Base-by-base conservation (phyloP, 2,113 vertebrate genomes). In the Thamnophis sirtalis region DNA sequence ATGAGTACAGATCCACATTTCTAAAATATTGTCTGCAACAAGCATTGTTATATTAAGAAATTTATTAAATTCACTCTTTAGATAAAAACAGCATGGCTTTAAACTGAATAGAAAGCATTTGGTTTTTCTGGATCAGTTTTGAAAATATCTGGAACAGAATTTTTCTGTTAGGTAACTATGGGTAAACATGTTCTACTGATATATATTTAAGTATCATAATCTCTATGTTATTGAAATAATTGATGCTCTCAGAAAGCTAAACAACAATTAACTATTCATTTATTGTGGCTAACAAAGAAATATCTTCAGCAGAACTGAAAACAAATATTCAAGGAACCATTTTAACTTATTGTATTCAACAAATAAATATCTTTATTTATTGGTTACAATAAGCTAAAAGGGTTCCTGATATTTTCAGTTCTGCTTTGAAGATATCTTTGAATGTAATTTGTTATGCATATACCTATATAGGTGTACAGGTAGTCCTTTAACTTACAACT, bases 101-200 rank as follows among this genome's bases (percentile, higher is more conserved):
- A 60, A 92, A 85, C 28, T 85, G 91, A 51, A 92, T 58, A 89
- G 48, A 89, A 89, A 51, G 15, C 54, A 17, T 80, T 56, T 89
- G 28, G 26, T 89, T 92, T 85, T 85, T 54, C 50, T 38, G 19
- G 21, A 49, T 92, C 50, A 51, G 21, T 53, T 86, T 15, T 85
- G 51, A 84, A 63, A 50, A n/a, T 28, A 92, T 56, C 4, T 89
- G 2, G 48, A 89, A 55, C 48, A 33, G 33, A 92, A 51, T 85
- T 49, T 84, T 89, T 73, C 53, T 92, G 2, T 89, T 89, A 73
- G 91, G 28, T 92, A 84, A 58, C 50, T 84, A 84, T 92, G 87
- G 28, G 43, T n/a, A 22, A 22, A 54, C 73, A 49, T 84, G 11
- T 56, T 84, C 33, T 84, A 55, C 56, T 56, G 26, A 19, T 38